phyloP scores from a whole-genome alignment of 2,888 invertebrate species.

The Plagodis dolabraria region DNA sequence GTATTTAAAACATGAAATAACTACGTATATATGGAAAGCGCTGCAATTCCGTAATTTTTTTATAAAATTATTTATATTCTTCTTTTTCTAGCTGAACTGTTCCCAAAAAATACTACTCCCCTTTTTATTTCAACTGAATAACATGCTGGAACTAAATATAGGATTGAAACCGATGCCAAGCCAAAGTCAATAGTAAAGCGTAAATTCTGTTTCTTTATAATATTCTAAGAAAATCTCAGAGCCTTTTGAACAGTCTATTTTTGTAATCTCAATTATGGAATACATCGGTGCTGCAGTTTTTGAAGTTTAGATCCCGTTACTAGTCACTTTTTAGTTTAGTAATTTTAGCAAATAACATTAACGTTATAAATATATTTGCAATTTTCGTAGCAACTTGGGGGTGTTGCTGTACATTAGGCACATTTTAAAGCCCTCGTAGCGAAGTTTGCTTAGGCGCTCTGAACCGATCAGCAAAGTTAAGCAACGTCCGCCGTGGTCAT shows the following conservation, averaged over 20 bases:
- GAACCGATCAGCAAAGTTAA: too few relatives aligned
- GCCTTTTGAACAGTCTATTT: constrained; percentile 22
- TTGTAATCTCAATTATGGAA: constrained; percentile 21
- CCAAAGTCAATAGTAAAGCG: constrained; percentile 54
- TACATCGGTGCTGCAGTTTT: constrained; percentile 18
- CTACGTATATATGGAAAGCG: too few relatives aligned
- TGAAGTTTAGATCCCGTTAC: too few relatives aligned
- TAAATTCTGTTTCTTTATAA: constrained; percentile 37
- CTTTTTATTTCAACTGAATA: constrained; percentile 45
- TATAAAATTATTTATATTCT: neutral
- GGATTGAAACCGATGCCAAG: constrained; percentile 62
- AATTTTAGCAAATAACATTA: too few relatives aligned
- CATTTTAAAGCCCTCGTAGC: too few relatives aligned
- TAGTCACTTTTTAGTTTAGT: constrained; percentile 14
- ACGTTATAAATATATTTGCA: too few relatives aligned
- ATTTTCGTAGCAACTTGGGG: too few relatives aligned
- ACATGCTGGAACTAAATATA: constrained; percentile 47
- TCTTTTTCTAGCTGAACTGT: neutral
- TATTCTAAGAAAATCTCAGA: constrained; percentile 24
- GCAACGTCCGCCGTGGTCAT: too few relatives aligned
- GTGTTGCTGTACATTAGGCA: too few relatives aligned
- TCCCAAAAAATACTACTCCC: constrained; percentile 27
- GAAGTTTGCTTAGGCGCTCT: too few relatives aligned
- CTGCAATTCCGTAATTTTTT: neutral
- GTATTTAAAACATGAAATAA: too few relatives aligned